phyloP scores from a whole-genome alignment of 2,797 vertebrate species.

The Pantherophis vulpinus region DNA sequence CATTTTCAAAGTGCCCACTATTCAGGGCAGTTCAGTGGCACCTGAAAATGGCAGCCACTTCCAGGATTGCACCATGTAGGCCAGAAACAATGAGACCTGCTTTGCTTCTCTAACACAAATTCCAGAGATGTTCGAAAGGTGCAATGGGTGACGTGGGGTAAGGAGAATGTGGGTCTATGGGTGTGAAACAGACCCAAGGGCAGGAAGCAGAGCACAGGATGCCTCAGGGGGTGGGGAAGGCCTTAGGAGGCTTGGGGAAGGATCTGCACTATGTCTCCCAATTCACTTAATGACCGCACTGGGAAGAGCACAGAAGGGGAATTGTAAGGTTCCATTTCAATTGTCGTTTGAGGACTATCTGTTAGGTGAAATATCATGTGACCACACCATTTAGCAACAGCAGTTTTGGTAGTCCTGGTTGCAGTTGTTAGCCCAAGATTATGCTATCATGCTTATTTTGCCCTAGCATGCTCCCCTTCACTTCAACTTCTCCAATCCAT shows the following conservation, averaged over 20 bases:
- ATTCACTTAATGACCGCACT: neutral
- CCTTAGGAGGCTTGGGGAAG: neutral
- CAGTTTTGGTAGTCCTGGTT: neutral
- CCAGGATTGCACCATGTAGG: neutral
- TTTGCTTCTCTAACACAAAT: neutral
- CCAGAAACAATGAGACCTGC: neutral
- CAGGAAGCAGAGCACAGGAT: neutral
- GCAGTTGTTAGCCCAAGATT: neutral
- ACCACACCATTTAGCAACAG: neutral
- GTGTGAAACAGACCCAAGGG: neutral
- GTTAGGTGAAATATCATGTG: neutral
- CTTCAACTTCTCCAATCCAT: neutral
- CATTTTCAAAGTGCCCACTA: neutral
- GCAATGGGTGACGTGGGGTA: neutral
- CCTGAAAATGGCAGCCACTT: neutral
- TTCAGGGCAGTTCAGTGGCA: neutral
- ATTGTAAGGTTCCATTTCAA: neutral
- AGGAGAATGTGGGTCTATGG: neutral
- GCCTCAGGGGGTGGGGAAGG: neutral
- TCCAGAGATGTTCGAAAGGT: neutral
- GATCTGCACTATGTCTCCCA: neutral
- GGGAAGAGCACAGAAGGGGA: neutral
- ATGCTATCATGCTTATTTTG: neutral
- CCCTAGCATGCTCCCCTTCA: neutral
- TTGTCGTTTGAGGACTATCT: neutral